Percentiles rank a stretch among this genome's conserved stretches.
Evolutionary conservation across 2,888 invertebrate species (phyloP).

Genomic region (Elgonia sp.): DNA sequence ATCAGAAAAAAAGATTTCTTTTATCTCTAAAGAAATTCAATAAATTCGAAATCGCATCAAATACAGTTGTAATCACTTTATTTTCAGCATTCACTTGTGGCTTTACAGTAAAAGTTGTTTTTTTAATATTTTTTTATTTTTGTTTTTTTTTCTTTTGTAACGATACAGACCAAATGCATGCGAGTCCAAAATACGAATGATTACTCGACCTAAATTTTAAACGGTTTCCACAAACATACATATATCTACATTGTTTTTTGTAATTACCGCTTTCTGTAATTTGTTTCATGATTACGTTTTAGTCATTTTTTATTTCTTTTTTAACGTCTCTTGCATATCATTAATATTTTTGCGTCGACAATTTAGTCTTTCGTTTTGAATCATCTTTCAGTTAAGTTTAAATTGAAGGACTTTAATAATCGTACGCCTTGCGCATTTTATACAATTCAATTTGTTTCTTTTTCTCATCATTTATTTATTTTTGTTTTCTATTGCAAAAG

Average conservation of each 20-base stretch:
- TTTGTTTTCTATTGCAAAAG: slow-evolving; percentile 83
- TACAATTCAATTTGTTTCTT: slow-evolving; percentile 73
- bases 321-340: slow-evolving; percentile 58
- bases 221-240: slow-evolving; percentile 76
- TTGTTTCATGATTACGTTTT: slow-evolving; percentile 80
- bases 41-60: slow-evolving; percentile 54
- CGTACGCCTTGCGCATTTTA: slow-evolving; percentile 76
- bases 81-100: slow-evolving; percentile 85
- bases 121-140: slow-evolving; percentile 68
- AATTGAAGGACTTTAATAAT: slow-evolving; percentile 73
- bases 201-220: slow-evolving; percentile 78
- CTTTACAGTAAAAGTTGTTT: slow-evolving; percentile 85
- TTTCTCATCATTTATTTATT: slow-evolving; percentile 70
- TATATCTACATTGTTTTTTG: slow-evolving; percentile 73
- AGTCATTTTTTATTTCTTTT: slow-evolving; percentile 72
- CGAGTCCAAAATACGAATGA: slow-evolving; percentile 81
- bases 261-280: slow-evolving; percentile 66
- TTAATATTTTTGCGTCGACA: slow-evolving; percentile 75
- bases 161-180: slow-evolving; percentile 85
- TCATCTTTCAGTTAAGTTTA: slow-evolving; percentile 71
- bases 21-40: slow-evolving; percentile 26
- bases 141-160: slow-evolving; percentile 80
- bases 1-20: too few relatives aligned
- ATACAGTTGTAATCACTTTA: slow-evolving; percentile 86
- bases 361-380: slow-evolving; percentile 69